A percentile compares a stretch with the other conserved stretches of the same genome.
phyloP scores from a whole-genome alignment of 2,797 vertebrate genomes.

The Gouania willdenowi region DNA sequence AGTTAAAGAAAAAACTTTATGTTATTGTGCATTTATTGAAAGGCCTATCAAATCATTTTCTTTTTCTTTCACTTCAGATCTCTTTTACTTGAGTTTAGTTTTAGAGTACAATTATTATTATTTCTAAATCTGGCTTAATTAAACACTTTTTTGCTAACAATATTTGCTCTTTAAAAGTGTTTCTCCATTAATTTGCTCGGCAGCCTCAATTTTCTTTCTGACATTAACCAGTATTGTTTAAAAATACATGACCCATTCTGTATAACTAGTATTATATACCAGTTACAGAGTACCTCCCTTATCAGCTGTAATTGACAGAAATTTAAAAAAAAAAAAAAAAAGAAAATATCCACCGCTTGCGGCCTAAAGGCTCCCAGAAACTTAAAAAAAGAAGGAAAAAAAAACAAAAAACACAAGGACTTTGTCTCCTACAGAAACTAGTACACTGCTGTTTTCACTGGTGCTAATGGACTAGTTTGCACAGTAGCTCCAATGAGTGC shows the following conservation, averaged over 20 bases:
- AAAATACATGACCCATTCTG: conserved; percentile 9
- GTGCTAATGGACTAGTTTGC: conserved; percentile 57
- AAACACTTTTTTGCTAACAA: no score
- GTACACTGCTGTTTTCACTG: conserved; percentile 33
- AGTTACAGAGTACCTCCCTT: not conserved
- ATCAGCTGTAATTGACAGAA: conserved; percentile 56
- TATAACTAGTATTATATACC: conserved; percentile 18
- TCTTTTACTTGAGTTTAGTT: no score
- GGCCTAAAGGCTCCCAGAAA: conserved; percentile 30
- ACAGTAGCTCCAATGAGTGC: conserved; percentile 50
- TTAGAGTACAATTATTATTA: no score
- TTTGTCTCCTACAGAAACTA: conserved; percentile 32
- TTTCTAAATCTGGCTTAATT: no score
- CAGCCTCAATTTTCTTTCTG: conserved; percentile 1
- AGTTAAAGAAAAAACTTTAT: no score
- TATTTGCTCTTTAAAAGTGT: no score
- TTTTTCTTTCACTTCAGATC: no score
- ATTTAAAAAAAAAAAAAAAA: conserved; percentile 53
- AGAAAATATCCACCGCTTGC: no score
- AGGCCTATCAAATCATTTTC: not conserved
- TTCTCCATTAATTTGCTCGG: no score
- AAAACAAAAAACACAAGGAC: conserved; percentile 24
- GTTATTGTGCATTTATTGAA: not conserved
- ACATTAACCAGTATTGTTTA: conserved; percentile 32
- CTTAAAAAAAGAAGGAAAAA: conserved; percentile 33